Conservation (phyloP, 2,113 vertebrate species). For the Myodes glareolus region DNA sequence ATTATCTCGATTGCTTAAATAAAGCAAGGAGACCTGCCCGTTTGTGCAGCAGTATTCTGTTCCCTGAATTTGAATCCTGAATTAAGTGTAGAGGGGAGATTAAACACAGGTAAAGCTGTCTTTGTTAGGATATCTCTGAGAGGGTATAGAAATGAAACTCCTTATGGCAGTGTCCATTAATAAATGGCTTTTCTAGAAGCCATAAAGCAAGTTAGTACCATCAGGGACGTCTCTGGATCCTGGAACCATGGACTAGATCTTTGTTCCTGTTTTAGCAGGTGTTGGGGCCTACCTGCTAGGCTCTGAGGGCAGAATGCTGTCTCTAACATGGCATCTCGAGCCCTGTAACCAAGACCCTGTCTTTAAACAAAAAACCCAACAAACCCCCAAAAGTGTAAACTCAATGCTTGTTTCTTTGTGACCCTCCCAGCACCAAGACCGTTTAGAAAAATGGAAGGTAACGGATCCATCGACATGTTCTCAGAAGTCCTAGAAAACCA, state of each 20-base stretch:
- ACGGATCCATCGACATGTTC: conserved; percentile 90
- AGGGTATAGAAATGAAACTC: neutral
- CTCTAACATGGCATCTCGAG: neutral
- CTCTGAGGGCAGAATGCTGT: neutral
- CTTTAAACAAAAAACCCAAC: neutral
- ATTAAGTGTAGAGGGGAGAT: neutral
- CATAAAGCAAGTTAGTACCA: neutral
- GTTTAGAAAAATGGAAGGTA: conserved; percentile 89
- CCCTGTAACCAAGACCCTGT: neutral
- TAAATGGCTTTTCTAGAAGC: neutral
- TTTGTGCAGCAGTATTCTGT: neutral
- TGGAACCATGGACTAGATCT: neutral
- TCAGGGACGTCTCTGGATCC: neutral
- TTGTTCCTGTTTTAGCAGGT: neutral
- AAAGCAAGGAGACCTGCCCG: neutral
- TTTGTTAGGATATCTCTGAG: neutral
- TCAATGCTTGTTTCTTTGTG: neutral
- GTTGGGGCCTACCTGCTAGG: neutral
- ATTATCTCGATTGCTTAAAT: neutral
- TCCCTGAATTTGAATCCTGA: neutral
- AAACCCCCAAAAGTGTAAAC: neutral
- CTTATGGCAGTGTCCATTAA: neutral
- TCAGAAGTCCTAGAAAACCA: conserved; percentile 93
- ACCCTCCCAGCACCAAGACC: conserved; percentile 64
- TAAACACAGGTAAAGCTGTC: neutral